Conservation (phyloP, 2,797 vertebrate genomes). For the Thalassophryne amazonica region DNA sequence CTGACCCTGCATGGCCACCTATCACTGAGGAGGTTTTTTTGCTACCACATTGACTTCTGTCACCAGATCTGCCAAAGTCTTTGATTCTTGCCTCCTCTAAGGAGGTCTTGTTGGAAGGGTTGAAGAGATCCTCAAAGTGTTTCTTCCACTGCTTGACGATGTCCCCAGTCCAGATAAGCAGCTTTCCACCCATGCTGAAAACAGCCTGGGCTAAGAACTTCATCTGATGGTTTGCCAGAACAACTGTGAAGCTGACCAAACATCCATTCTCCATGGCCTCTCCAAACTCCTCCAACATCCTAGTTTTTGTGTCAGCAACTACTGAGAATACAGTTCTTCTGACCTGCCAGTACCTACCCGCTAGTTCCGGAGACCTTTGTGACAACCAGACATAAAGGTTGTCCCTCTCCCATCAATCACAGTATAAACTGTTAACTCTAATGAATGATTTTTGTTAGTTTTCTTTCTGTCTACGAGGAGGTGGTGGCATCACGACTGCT, state of each 20-base stretch:
- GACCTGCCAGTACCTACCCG: too few species aligned
- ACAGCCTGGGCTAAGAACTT: background rate
- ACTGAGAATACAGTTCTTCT: too few species aligned
- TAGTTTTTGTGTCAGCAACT: background rate
- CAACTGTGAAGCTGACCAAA: background rate
- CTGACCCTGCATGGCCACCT: background rate
- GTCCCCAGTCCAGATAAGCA: background rate
- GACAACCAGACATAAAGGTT: too few species aligned
- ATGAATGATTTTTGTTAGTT: too few species aligned
- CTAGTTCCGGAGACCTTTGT: too few species aligned
- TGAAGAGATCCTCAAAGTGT: background rate
- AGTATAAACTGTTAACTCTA: too few species aligned
- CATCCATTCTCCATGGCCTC: background rate
- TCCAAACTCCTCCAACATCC: background rate
- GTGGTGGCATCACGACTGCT: too few species aligned
- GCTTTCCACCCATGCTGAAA: background rate
- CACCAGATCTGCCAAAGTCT: background rate
- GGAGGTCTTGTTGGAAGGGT: background rate
- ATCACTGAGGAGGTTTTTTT: background rate
- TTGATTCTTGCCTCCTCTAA: background rate
- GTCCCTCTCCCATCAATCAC: too few species aligned
- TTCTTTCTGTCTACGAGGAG: too few species aligned
- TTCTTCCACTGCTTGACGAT: background rate
- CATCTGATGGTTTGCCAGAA: background rate
- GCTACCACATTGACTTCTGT: background rate